phyloP scores from a whole-genome alignment of 2,113 vertebrate genomes.

The Bubo blakistoni region DNA sequence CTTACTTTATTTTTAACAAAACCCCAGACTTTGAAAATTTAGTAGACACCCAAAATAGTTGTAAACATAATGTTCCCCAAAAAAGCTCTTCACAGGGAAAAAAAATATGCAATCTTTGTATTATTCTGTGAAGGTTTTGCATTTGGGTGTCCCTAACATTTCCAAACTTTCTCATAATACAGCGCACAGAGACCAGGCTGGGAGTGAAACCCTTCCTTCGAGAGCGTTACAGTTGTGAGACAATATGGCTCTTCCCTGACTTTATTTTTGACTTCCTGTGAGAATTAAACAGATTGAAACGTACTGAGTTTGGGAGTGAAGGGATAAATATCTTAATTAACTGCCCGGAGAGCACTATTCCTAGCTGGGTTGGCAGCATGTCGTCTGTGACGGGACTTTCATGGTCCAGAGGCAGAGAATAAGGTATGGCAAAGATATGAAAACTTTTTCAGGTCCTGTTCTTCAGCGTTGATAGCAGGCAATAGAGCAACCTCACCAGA shows the following conservation, averaged over 20 bases:
- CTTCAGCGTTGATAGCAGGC: accelerated
- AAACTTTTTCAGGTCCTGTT: neutral
- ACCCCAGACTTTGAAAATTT: neutral
- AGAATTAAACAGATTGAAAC: conserved; percentile 64
- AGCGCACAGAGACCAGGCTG: neutral
- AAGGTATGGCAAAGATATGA: neutral
- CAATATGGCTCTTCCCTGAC: conserved; percentile 29
- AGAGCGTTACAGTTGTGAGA: neutral
- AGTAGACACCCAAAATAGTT: neutral
- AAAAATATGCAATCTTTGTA: neutral
- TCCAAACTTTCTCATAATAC: neutral
- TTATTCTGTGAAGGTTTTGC: neutral
- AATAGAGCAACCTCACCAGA: accelerated
- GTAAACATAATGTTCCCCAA: neutral
- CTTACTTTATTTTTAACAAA: neutral
- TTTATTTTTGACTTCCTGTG: conserved; percentile 53
- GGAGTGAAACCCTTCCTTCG: neutral
- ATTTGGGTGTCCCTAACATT: neutral
- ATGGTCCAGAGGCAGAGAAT: neutral
- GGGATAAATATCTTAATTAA: conserved; percentile 43
- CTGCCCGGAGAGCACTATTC: neutral
- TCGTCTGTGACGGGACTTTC: accelerated
- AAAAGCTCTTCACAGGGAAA: neutral
- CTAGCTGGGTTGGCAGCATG: neutral
- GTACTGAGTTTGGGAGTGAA: neutral